Evolutionary conservation across 2,113 vertebrate species (phyloP), one percentile per base, ranked within the genome.

Genomic region (Choloepus hoffmanni): DNA sequence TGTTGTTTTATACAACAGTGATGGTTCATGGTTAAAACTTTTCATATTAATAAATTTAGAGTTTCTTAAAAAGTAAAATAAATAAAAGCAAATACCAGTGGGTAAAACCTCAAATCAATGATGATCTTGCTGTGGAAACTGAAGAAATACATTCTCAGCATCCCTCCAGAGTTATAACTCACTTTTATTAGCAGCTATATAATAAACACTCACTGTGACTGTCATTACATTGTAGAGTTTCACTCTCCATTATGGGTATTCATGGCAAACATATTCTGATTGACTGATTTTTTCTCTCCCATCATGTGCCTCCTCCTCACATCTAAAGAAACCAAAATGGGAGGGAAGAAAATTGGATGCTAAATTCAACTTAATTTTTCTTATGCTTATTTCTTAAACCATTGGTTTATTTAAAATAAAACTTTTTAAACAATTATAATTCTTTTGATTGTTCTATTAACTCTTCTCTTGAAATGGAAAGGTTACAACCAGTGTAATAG

Each of bases 381-480:
- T 53, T 40, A 36, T 94, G n/a, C 58, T 77, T 58, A 77, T 65
- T 62, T 40, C 11, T 83, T 24, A 84, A 62, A 60, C 53, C 16
- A 70, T 26, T 70, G 33, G 14, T 70, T 60, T 78, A 50, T 84
- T 85, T 60, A 26, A 90, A 90, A 70, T 78, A 68, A 70, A 82
- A 89, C 60, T 43, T 67, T 65, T 77, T 89, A 58, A 76, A 89
- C 28, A 79, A 79, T 26, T 72, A 5, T 30, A 58, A 48, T 89
- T 77, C 30, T 85, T 78, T 50, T 50, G 36, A 82, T 28, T 81
- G 6, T 73, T 83, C 68, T 94, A 24, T 93, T 87, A 72, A 88
- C 14, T 43, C 24, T 93, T 43, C 48, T 72, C 83, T 68, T 77
- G 65, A 88, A 72, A 93, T 73, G 36, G 50, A 68, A n/a, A 50